These are phyloP conservation scores for Cremastobaeus sp. DNA, from an alignment of 2,888 invertebrate genomes.

Conservation along the genomic window DNA sequence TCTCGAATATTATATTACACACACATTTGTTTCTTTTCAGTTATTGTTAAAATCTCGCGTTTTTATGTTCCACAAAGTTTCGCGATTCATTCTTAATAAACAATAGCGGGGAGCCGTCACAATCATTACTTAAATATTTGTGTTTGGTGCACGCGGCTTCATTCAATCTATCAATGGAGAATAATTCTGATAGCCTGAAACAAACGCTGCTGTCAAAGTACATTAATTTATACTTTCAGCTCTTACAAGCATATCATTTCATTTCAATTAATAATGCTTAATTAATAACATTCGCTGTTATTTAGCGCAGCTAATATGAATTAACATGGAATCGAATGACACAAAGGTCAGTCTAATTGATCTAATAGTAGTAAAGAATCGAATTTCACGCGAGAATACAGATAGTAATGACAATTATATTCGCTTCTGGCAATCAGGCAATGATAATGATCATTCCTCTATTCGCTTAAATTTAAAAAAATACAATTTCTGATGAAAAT, in stretches of 20 bases:
- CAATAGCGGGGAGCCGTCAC: no score
- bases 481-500: no score
- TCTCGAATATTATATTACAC: slow-evolving; percentile 15
- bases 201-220: no score
- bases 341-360: slow-evolving; percentile 23
- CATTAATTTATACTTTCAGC: no score
- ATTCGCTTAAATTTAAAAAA: neutral
- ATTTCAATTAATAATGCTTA: neutral
- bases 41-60: slow-evolving; percentile 8
- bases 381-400: slow-evolving; percentile 18
- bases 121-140: no score
- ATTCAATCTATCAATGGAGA: no score
- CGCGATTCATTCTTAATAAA: no score
- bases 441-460: neutral
- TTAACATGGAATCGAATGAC: slow-evolving; percentile 9
- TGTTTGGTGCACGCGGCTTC: no score
- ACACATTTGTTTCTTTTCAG: slow-evolving; percentile 14
- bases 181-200: no score
- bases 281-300: no score
- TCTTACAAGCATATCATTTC: no score
- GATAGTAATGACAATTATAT: neutral
- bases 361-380: slow-evolving; percentile 20
- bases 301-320: neutral
- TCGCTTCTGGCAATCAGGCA: no score
- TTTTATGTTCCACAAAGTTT: slow-evolving; percentile 6